These are phyloP conservation scores for Scaptomyza tumidula DNA, from an alignment of 2,888 invertebrate species.

Conservation along the genomic window DNA sequence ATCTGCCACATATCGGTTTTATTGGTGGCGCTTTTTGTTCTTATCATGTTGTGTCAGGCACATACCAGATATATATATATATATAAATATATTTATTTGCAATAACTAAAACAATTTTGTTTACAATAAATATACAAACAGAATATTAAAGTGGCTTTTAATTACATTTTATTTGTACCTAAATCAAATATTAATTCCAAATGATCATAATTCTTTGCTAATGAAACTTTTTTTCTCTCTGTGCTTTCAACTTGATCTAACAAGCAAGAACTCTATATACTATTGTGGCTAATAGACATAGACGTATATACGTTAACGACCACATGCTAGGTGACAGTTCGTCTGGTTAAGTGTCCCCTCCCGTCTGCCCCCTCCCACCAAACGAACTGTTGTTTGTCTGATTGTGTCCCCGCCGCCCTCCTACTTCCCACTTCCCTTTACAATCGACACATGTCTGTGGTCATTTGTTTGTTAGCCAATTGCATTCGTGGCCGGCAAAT, in stretches of 20 bases:
- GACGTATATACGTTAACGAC: too few species aligned
- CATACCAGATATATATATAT: not conserved
- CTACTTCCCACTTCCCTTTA: not conserved
- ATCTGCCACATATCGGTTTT: not conserved
- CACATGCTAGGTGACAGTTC: too few species aligned
- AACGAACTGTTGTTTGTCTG: slow-evolving; percentile 1
- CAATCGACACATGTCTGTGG: too few species aligned
- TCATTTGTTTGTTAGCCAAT: slow-evolving; percentile 30
- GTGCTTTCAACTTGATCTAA: too few species aligned
- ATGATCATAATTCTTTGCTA: too few species aligned
- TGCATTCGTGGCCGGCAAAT: slow-evolving; percentile 63
- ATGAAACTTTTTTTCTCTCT: too few species aligned
- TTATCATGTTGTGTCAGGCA: not conserved
- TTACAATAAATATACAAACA: not conserved
- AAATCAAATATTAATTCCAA: not conserved
- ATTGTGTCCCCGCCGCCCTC: not conserved
- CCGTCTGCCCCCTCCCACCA: not conserved
- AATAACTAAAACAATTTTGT: not conserved
- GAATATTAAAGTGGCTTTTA: not conserved
- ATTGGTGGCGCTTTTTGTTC: too few species aligned
- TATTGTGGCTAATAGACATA: too few species aligned
- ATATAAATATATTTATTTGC: not conserved
- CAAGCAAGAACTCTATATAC: too few species aligned
- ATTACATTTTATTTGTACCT: not conserved
- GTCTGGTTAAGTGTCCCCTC: not conserved